A percentile compares a stretch with the other conserved stretches of the same genome.
These are phyloP conservation scores for Sinosuthora webbiana DNA, from an alignment of 2,113 vertebrate genomes.

Conservation along the genomic window DNA sequence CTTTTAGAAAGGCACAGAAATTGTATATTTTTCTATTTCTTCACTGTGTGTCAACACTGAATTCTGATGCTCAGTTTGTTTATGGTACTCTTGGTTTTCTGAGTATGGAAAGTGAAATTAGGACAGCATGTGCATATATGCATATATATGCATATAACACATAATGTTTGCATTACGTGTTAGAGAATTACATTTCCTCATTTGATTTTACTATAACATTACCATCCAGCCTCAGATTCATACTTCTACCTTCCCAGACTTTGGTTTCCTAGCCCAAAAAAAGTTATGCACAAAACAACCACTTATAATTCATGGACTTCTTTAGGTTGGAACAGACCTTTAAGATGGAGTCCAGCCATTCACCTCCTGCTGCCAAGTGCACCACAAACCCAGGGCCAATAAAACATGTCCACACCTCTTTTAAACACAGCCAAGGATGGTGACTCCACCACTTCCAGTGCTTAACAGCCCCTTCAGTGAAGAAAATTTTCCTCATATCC, in stretches of 20 bases:
- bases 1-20: neutral
- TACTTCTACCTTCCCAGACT: neutral
- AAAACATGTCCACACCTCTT: fast-evolving
- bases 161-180: neutral
- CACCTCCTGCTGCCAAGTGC: neutral
- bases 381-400: neutral
- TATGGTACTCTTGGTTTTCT: neutral
- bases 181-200: neutral
- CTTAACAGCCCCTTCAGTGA: neutral
- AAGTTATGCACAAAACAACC: neutral
- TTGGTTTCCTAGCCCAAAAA: neutral
- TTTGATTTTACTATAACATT: neutral
- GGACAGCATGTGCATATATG: neutral
- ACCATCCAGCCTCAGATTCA: neutral
- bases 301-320: neutral
- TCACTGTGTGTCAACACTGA: neutral
- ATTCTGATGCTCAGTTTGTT: neutral
- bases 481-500: neutral
- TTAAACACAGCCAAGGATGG: fast-evolving
- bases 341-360: neutral
- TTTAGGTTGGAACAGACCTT: neutral
- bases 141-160: no score
- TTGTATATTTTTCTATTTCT: neutral
- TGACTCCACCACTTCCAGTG: neutral
- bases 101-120: neutral